Evolutionary conservation across 2,888 invertebrate genomes (phyloP).

Genomic region (Axea sp.): DNA sequence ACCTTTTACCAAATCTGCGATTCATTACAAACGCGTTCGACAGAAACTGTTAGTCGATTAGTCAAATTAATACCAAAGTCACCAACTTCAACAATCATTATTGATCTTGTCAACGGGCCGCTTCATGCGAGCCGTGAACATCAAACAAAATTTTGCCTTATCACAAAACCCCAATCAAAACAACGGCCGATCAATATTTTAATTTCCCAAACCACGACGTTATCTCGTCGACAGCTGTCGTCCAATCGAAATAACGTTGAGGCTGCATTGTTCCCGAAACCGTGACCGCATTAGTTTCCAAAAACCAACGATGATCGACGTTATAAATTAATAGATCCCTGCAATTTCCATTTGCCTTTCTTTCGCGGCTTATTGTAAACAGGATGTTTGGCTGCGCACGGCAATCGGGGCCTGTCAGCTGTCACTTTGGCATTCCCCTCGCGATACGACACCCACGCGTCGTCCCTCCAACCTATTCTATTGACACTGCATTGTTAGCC

Average conservation of each 20-base stretch:
- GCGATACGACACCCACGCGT: conserved; percentile 67
- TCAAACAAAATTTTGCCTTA: not conserved
- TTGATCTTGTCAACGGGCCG: no score
- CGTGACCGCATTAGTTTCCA: conserved; percentile 30
- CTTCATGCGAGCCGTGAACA: no score
- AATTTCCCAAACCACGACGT: conserved; percentile 19
- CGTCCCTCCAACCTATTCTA: conserved; percentile 64
- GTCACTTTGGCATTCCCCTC: conserved; percentile 65
- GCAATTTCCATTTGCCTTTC: conserved; percentile 55
- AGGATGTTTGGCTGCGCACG: conserved; percentile 55
- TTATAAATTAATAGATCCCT: conserved; percentile 55
- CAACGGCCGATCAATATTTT: conserved; percentile 29
- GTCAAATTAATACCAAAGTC: not conserved
- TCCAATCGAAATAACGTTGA: conserved; percentile 19
- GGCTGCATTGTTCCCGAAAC: conserved; percentile 23
- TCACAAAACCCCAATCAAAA: conserved; percentile 1
- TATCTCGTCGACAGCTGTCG: conserved; percentile 41
- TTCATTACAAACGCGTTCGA: no score
- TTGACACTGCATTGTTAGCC: conserved; percentile 64
- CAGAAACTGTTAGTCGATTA: not conserved
- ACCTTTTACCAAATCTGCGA: not conserved
- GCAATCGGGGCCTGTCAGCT: conserved; percentile 67
- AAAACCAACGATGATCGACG: conserved; percentile 33
- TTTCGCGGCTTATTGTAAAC: conserved; percentile 58
- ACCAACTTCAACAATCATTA: no score